Conservation (phyloP, 1,140 invertebrate genomes). For the Drosophila triauraria region DNA sequence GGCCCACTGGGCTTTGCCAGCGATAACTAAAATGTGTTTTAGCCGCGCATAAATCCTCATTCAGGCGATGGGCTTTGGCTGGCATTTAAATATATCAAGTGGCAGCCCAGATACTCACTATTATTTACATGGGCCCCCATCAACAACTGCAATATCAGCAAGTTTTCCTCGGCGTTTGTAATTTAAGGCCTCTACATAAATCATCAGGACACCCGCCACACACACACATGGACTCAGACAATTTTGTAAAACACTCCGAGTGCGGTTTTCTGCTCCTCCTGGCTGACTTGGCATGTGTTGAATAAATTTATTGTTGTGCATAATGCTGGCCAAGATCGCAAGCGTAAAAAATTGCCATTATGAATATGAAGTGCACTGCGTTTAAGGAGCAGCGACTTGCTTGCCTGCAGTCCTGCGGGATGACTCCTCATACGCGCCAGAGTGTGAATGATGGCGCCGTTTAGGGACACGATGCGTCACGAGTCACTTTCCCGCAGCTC, state of each 20-base stretch:
- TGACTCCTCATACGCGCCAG: slow-evolving; percentile 22
- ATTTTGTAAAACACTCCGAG: slow-evolving; percentile 61
- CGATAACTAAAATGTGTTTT: slow-evolving; percentile 56
- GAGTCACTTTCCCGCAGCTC: neutral
- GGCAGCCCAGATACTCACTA: slow-evolving; percentile 37
- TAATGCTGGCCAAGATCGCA: slow-evolving; percentile 72
- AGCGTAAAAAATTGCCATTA: slow-evolving; percentile 71
- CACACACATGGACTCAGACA: slow-evolving; percentile 27
- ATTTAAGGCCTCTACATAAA: slow-evolving; percentile 71
- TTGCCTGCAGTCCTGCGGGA: slow-evolving; percentile 32
- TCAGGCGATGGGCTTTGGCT: slow-evolving; percentile 31
- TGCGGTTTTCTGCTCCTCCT: slow-evolving; percentile 29
- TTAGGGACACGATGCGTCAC: slow-evolving; percentile 48
- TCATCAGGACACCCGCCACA: slow-evolving; percentile 56
- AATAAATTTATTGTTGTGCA: slow-evolving; percentile 83
- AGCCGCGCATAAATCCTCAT: slow-evolving; percentile 57
- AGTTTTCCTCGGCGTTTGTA: slow-evolving; percentile 61
- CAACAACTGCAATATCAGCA: slow-evolving; percentile 77
- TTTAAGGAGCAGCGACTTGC: slow-evolving; percentile 53
- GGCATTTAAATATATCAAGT: slow-evolving; percentile 65
- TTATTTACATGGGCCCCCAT: slow-evolving; percentile 57
- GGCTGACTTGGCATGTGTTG: slow-evolving; percentile 68
- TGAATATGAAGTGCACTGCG: slow-evolving; percentile 76
- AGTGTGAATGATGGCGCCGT: slow-evolving; percentile 56
- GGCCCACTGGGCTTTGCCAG: slow-evolving; percentile 39